These are phyloP conservation scores for Doryteuthis pealeii DNA, from an alignment of 1,140 invertebrate species.

Conservation along the genomic window DNA sequence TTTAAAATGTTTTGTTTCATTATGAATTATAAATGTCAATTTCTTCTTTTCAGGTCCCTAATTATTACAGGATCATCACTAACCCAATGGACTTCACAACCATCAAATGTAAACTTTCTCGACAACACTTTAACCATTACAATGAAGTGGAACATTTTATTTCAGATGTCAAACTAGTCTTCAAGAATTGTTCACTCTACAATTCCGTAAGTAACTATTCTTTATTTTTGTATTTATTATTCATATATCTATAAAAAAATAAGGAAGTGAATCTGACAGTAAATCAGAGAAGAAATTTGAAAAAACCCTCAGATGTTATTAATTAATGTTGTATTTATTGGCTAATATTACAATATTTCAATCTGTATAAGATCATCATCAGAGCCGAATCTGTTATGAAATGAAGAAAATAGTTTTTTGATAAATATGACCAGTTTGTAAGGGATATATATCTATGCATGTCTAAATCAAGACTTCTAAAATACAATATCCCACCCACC, in stretches of 20 bases:
- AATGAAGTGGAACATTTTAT: constrained; percentile 75
- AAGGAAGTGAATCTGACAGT: too few species aligned
- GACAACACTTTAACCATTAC: constrained; percentile 73
- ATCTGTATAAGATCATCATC: too few species aligned
- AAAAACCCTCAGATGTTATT: too few species aligned
- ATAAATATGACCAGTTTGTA: too few species aligned
- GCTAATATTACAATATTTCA: too few species aligned
- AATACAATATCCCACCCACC: too few species aligned
- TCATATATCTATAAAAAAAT: neutral
- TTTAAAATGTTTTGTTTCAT: too few species aligned
- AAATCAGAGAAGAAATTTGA: too few species aligned
- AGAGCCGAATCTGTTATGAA: neutral
- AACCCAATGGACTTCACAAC: constrained; percentile 83
- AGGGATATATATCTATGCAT: neutral
- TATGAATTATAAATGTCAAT: too few species aligned
- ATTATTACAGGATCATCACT: constrained; percentile 76
- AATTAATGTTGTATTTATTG: too few species aligned
- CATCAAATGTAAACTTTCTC: constrained; percentile 77
- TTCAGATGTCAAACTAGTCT: constrained; percentile 80
- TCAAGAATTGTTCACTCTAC: constrained; percentile 82
- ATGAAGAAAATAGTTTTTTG: neutral
- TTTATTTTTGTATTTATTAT: neutral
- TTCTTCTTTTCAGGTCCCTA: constrained; percentile 68
- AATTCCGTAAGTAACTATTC: constrained; percentile 72
- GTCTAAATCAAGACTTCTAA: too few species aligned